phyloP scores from a whole-genome alignment of 2,113 vertebrate genomes.

The Eublepharis macularius region DNA sequence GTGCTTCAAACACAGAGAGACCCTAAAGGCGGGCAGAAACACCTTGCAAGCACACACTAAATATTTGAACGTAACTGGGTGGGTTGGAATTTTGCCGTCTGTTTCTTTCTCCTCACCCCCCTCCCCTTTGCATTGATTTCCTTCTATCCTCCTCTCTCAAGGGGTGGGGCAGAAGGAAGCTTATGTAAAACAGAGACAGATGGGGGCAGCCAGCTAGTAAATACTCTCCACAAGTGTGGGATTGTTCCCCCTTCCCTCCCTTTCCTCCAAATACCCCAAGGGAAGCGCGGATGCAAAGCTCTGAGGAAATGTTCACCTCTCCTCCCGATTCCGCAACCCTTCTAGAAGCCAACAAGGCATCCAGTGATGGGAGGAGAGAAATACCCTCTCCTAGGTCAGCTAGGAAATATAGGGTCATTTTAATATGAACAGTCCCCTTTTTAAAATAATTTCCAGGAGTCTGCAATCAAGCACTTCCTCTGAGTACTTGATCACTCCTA shows the following conservation, averaged over 20 bases:
- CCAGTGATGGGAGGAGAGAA: neutral
- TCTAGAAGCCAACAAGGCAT: neutral
- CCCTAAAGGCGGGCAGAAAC: conserved; percentile 70
- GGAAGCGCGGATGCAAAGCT: neutral
- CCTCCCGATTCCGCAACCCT: neutral
- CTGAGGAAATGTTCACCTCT: neutral
- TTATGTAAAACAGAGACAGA: conserved; percentile 6
- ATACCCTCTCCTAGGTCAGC: neutral
- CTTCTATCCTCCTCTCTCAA: neutral
- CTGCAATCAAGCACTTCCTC: neutral
- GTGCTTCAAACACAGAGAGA: conserved; percentile 53
- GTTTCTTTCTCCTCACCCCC: neutral
- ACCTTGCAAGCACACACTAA: conserved; percentile 48
- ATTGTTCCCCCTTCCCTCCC: neutral
- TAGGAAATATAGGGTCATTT: neutral
- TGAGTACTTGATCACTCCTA: neutral
- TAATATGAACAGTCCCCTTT: neutral
- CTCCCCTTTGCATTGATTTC: neutral
- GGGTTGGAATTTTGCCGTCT: conserved; percentile 35
- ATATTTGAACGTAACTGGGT: conserved; percentile 66
- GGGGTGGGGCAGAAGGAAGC: neutral
- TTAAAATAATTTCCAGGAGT: neutral
- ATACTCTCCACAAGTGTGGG: neutral
- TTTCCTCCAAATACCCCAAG: neutral
- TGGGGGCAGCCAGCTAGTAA: neutral